These are phyloP conservation scores for Tuberolachnus salignus DNA, from an alignment of 2,888 invertebrate genomes.

Conservation along the genomic window DNA sequence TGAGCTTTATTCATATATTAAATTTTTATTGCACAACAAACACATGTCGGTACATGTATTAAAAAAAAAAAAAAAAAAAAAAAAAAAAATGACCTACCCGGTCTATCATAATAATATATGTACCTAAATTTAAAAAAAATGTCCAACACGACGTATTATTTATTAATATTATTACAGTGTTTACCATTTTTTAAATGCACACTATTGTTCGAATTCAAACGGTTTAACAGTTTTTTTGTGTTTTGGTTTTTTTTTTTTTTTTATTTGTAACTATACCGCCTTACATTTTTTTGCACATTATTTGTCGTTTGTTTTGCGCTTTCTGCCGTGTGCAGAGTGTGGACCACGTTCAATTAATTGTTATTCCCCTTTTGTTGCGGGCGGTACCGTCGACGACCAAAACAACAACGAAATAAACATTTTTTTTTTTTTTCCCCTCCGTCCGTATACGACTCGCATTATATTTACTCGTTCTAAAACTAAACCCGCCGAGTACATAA, in stretches of 20 bases:
- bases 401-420: constrained; percentile 8
- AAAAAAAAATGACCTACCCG: background rate
- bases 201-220: constrained; percentile 5
- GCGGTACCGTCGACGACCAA: background rate
- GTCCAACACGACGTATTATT: no score
- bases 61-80: no score
- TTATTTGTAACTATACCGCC: no score
- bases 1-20: no score
- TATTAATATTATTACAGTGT: background rate
- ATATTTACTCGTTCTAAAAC: constrained; percentile 9
- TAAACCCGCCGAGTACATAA: background rate
- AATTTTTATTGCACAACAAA: no score
- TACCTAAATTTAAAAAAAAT: no score
- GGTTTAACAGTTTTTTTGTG: constrained; percentile 15
- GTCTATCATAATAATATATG: no score
- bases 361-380: constrained; percentile 21
- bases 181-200: no score
- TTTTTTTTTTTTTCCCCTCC: background rate
- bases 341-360: constrained; percentile 33
- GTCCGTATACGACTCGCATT: background rate
- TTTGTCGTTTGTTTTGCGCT: background rate
- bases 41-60: no score
- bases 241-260: no score
- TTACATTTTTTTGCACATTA: constrained; percentile 19
- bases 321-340: background rate